These are phyloP conservation scores for Pteropus rufus DNA, from an alignment of 2,797 vertebrate species.

Conservation along the genomic window DNA sequence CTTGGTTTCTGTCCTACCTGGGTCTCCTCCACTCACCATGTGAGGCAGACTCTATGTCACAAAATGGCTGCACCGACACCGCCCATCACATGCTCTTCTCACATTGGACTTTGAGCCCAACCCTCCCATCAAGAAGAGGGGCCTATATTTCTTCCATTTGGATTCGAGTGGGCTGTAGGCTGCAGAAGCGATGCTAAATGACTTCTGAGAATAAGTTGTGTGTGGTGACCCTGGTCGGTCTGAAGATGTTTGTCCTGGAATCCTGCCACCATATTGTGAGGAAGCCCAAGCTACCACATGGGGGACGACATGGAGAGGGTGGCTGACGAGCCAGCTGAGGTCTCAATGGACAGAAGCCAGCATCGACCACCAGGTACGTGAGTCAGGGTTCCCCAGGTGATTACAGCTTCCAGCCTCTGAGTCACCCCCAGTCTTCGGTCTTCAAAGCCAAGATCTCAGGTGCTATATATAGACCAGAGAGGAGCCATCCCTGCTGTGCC, in stretches of 20 bases:
- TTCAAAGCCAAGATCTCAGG: not conserved
- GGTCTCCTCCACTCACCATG: accelerated
- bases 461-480: accelerated
- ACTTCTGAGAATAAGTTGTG: not conserved
- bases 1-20: accelerated
- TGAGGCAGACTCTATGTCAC: not conserved
- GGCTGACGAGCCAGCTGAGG: not conserved
- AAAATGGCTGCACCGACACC: not conserved
- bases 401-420: accelerated
- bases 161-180: not conserved
- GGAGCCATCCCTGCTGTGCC: accelerated
- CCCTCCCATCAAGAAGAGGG: not conserved
- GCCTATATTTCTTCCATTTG: not conserved
- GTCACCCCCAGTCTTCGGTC: not conserved
- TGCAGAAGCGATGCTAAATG: accelerated
- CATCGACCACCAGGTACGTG: accelerated
- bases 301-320: accelerated
- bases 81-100: not conserved
- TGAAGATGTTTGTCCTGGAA: not conserved
- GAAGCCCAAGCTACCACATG: not conserved
- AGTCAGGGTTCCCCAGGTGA: too few species aligned
- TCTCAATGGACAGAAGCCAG: not conserved
- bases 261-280: accelerated
- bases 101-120: not conserved
- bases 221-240: not conserved